A percentile compares a stretch with the other conserved stretches of the same genome.
These are phyloP conservation scores for Acipenser oxyrinchus DNA, from an alignment of 2,797 vertebrate genomes.

Conservation along the genomic window DNA sequence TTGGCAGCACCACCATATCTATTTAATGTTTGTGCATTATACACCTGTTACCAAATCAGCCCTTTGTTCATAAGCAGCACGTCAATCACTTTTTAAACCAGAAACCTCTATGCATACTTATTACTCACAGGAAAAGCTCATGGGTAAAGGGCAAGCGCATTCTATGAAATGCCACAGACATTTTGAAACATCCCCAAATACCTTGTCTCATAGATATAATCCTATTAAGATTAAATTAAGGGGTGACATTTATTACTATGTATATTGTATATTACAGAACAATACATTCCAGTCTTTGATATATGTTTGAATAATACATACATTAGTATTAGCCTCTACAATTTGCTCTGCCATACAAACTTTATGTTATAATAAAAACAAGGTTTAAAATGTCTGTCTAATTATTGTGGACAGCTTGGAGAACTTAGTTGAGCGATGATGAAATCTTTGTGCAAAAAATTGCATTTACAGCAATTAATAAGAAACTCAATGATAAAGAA, in stretches of 20 bases:
- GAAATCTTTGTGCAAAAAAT: too few relatives aligned
- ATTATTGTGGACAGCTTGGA: too few relatives aligned
- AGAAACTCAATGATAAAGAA: too few relatives aligned
- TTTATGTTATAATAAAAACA: too few relatives aligned
- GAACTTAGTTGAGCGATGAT: too few relatives aligned
- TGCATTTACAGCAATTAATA: too few relatives aligned
- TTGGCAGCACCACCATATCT: not conserved
- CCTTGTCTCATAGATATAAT: not conserved
- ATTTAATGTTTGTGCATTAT: not conserved
- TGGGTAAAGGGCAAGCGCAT: conserved; percentile 18
- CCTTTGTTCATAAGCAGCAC: conserved; percentile 20
- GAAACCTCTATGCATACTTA: conserved; percentile 22
- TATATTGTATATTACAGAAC: too few relatives aligned
- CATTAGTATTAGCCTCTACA: too few relatives aligned
- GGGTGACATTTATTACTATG: not conserved
- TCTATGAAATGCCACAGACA: conserved; percentile 27
- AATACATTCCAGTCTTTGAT: too few relatives aligned
- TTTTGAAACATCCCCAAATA: conserved; percentile 12
- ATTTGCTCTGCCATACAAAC: too few relatives aligned
- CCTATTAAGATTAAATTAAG: conserved; percentile 1
- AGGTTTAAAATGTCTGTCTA: too few relatives aligned
- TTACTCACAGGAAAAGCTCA: conserved; percentile 25
- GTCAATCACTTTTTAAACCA: conserved; percentile 19
- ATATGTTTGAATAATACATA: too few relatives aligned
- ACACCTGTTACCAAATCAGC: not conserved